Base-by-base conservation (phyloP, 2,888 invertebrate species). In the Crematogaster levior region DNA sequence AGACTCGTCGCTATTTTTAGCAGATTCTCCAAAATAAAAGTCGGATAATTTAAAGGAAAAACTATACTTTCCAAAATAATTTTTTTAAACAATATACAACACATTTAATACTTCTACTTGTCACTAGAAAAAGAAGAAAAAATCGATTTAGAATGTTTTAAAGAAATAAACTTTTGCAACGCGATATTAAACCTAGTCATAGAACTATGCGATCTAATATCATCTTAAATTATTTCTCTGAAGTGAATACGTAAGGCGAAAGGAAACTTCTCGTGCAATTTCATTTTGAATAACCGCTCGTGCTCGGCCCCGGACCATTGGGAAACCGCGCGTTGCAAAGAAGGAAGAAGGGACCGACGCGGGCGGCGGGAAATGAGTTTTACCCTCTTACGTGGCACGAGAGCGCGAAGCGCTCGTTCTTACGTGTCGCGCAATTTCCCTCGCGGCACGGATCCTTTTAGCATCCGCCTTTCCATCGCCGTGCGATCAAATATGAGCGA, bases 341-440 rank as follows among this genome's bases (percentile, higher is more conserved):
- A 9, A 68, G 24, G 30, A 37, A 51, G 66, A 66, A 34, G n/a
- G 18, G 34, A 73, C 37, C 7, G 30, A 56, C 24, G 63, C 37
- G 56, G 12, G 43, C 21, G 61, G 48, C 24, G 70, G 68, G 34
- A 79, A 68, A 79, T 79, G 56, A 79, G 70, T 46, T 68, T 79
- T 68, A 56, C 68, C 18, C 43, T 68, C 68, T 77, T 77, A 79
- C 70, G 56, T 79, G 34, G 48, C 48, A 48, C 46, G 46, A 61
- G 73, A 74, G 61, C 65, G 73, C 46, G 48, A 48, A 18, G 61
- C 61, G 51, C 37, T 60, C 46, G 24, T 65, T 75, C 53, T 65
- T 65, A 65, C 53, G 77, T 79, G 77, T 79, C 77, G 56, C 77
- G 56, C 43, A 46, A 79, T 79, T 79, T 79, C 70, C 77, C 70